These are phyloP conservation scores for Noctua janthina DNA, from an alignment of 2,888 invertebrate genomes.

Conservation along the genomic window DNA sequence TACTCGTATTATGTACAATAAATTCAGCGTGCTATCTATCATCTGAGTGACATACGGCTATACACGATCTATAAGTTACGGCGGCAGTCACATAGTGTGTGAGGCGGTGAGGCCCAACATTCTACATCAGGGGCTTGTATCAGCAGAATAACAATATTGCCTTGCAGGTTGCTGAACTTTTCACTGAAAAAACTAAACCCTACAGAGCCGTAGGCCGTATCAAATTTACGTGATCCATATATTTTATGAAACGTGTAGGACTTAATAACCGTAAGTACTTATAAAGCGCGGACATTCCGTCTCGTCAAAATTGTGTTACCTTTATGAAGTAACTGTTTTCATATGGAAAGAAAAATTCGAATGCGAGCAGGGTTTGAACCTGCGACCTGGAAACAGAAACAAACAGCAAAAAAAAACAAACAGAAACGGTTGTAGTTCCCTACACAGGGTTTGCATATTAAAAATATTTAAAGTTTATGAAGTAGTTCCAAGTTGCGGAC, in stretches of 20 bases:
- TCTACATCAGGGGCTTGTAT: conserved; percentile 6
- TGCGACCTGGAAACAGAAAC: no score
- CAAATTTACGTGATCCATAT: conserved; percentile 31
- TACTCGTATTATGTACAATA: no score
- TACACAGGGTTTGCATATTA: no score
- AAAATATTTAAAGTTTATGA: neutral
- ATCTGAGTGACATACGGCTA: neutral
- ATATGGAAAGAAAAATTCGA: no score
- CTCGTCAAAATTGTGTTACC: conserved; percentile 11
- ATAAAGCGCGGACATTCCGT: conserved; percentile 16
- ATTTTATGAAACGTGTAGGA: conserved; percentile 6
- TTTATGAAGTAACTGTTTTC: neutral
- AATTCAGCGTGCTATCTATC: neutral
- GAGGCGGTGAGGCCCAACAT: conserved; percentile 1
- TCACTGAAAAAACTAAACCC: conserved; percentile 32
- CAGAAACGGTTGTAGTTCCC: no score
- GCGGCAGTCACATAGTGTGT: neutral
- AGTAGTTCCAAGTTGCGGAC: conserved; percentile 13
- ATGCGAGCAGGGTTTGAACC: no score
- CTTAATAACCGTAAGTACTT: neutral
- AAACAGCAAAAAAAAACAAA: no score
- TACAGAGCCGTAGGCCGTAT: neutral
- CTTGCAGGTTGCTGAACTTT: conserved; percentile 20
- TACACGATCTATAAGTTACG: conserved; percentile 10
- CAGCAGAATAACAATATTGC: neutral